A percentile compares a stretch with the other conserved stretches of the same genome.
phyloP scores from a whole-genome alignment of 64 coral and sea anemone species.

The Anthopleura sola region DNA sequence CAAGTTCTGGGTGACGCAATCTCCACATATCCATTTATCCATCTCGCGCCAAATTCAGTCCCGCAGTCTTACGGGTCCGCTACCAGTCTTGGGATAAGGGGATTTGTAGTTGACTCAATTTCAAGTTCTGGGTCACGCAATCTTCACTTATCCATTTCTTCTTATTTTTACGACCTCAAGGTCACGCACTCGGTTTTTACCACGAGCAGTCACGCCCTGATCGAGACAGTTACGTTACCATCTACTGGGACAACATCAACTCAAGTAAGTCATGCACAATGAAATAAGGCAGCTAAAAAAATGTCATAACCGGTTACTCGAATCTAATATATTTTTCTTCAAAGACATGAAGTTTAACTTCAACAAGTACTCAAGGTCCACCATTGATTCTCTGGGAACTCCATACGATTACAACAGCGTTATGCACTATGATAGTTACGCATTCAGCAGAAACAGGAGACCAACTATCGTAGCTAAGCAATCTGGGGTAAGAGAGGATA shows the following conservation, averaged over 20 bases:
- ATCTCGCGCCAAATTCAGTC: too few species aligned
- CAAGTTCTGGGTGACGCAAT: too few species aligned
- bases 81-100: too few species aligned
- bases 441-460: constrained; percentile 40
- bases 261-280: neutral
- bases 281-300: too few species aligned
- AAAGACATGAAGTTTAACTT: neutral
- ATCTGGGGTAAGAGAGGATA: constrained; percentile 17
- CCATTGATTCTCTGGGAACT: constrained; percentile 55
- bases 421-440: constrained; percentile 41
- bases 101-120: too few species aligned
- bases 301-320: neutral
- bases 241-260: constrained; percentile 48
- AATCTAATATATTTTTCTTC: neutral
- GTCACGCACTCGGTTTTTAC: constrained; percentile 69
- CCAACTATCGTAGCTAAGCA: constrained; percentile 46
- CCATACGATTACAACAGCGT: constrained; percentile 55
- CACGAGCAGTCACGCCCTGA: constrained; percentile 69
- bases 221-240: constrained; percentile 50
- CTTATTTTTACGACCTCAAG: neutral
- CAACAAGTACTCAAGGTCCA: constrained; percentile 46
- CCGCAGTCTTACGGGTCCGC: too few species aligned
- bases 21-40: too few species aligned
- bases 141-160: neutral
- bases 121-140: neutral